phyloP scores from a whole-genome alignment of 2,888 invertebrate species.

The Mythimna albipuncta region DNA sequence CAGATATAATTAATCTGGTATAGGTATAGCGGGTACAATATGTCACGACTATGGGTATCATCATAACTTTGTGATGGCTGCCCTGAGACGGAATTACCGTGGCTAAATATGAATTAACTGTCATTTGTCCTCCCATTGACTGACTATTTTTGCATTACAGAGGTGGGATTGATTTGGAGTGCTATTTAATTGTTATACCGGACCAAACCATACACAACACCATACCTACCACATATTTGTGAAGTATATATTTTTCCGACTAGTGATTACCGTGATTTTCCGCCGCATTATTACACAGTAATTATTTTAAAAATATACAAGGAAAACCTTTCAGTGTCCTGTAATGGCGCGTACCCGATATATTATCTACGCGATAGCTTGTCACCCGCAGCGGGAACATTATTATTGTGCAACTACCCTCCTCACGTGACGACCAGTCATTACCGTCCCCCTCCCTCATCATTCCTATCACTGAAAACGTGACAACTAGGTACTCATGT shows the following conservation, averaged over 20 bases:
- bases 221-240: background rate
- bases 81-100: conserved; percentile 11
- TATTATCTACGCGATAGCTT: conserved; percentile 64
- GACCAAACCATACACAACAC: background rate
- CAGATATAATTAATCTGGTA: background rate
- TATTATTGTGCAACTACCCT: conserved; percentile 60
- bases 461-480: conserved; percentile 52
- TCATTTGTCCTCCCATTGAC: conserved; percentile 1
- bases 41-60: background rate
- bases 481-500: conserved; percentile 46
- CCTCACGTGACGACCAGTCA: conserved; percentile 52
- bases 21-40: conserved; percentile 1
- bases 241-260: conserved; percentile 8
- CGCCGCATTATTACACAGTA: conserved; percentile 5
- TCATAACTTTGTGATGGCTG: conserved; percentile 5
- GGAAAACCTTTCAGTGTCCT: conserved; percentile 55
- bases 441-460: conserved; percentile 57
- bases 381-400: conserved; percentile 57
- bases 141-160: background rate
- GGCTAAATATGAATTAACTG: conserved; percentile 14
- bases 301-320: conserved; percentile 36
- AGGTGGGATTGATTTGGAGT: conserved; percentile 1
- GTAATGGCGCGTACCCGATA: conserved; percentile 60
- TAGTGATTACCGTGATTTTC: conserved; percentile 11
- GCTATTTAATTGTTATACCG: conserved; percentile 2